Percentiles rank a stretch among this genome's conserved stretches.
phyloP scores from a whole-genome alignment of 1,140 invertebrate species.

The Myzus persicae region DNA sequence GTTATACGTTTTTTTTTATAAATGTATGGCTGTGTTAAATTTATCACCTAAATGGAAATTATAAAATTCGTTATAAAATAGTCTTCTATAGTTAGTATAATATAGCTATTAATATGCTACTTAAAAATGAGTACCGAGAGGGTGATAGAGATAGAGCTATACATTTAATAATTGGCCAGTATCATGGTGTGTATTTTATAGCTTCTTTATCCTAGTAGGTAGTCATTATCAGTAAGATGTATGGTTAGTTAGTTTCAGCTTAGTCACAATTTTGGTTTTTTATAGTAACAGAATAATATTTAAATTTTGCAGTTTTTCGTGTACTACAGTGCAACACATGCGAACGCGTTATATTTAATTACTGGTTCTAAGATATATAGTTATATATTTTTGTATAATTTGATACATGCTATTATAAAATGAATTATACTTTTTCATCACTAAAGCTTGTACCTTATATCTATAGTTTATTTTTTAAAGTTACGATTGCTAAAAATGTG shows the following conservation, averaged over 20 bases:
- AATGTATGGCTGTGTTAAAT: neutral
- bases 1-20: constrained; percentile 12
- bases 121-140: neutral
- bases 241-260: neutral
- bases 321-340: neutral
- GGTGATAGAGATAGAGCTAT: too few relatives aligned
- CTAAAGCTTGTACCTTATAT: neutral
- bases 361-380: neutral
- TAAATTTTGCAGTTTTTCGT: too few relatives aligned
- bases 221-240: neutral
- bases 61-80: neutral
- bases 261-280: neutral
- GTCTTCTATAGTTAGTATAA: neutral
- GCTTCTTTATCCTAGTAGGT: neutral
- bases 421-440: neutral
- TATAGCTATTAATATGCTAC: too few relatives aligned
- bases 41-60: constrained; percentile 22
- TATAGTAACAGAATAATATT: too few relatives aligned
- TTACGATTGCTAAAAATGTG: too few relatives aligned
- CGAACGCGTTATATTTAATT: neutral
- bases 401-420: neutral
- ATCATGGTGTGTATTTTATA: neutral
- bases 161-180: neutral
- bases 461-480: neutral
- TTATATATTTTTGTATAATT: too few relatives aligned